Evolutionary conservation across 2,797 vertebrate species (phyloP), one percentile per base, ranked within the genome.

Genomic region (Perodicticus potto): DNA sequence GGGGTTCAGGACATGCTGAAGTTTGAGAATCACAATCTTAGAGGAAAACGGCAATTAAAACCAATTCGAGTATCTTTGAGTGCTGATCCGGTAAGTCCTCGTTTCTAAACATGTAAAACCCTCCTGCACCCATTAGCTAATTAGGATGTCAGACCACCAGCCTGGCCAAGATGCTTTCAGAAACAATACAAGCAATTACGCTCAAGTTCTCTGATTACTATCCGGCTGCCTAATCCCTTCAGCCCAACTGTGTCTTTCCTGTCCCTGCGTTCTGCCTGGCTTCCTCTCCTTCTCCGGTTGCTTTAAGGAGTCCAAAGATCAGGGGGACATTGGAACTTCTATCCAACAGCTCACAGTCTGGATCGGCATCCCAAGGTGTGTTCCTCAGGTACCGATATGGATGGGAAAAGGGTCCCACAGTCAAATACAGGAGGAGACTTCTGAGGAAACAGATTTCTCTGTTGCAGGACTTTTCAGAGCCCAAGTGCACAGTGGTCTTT

Each of bases 101-200:
- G n/a, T 97, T 93, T 97, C 95, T 97, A 96, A 97, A 96, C 97
- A 93, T 19, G 80, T 45, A 80, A 95, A 97, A 73, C 86, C 94
- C 57, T 95, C 69, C 93, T 82, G 85, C 86, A 16, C 81, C 97
- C 97, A 98, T 98, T 98, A 97, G 94, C 95, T 98, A 97, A 98
- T 97, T 92, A 96, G 90, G 93, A 80, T 1, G 3, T 67, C 22
- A 80, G 97, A 95, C 97, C 97, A 98, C 97, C 97, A 80, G 96
- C 76, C 94, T 81, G 95, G 93, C 95, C 55, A 59, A 29, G 76
- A 83, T 29, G 76, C 91, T 84, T 94, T 89, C 92, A 86, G 96
- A 76, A 90, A 57, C 90, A 92, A 59, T 77, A 25, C 11, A 20
- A 74, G 86, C 91, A 76, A 93, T 96, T 77, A 59, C 76, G 37